These are phyloP conservation scores for Discoglossus pictus DNA, from an alignment of 2,797 vertebrate genomes.

Conservation along the genomic window DNA sequence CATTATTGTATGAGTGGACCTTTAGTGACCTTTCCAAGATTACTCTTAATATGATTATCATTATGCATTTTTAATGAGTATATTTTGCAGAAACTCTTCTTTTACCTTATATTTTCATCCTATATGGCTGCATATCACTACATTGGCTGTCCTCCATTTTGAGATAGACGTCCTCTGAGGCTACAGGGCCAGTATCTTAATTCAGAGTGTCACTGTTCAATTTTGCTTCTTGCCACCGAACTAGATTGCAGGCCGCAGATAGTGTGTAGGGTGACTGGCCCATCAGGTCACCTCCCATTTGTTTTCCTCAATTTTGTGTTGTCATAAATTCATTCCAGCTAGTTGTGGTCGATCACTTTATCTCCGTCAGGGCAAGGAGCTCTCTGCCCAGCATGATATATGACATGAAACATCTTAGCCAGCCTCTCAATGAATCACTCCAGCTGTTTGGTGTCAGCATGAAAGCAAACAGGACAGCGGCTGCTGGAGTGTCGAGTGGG, in stretches of 20 bases:
- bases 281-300: slow-evolving; percentile 81
- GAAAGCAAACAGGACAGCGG: slow-evolving; percentile 74
- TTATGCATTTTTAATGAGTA: too few species aligned
- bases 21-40: too few species aligned
- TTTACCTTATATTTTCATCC: too few species aligned
- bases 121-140: background rate
- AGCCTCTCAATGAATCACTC: slow-evolving; percentile 86
- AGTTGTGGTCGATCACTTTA: slow-evolving; percentile 81
- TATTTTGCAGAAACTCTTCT: too few species aligned
- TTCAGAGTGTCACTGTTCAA: slow-evolving; percentile 76
- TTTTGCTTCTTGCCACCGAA: slow-evolving; percentile 77
- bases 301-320: slow-evolving; percentile 85
- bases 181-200: slow-evolving; percentile 77
- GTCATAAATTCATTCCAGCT: slow-evolving; percentile 89
- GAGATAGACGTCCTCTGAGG: slow-evolving; percentile 58
- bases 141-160: slow-evolving; percentile 55
- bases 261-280: slow-evolving; percentile 76
- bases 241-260: slow-evolving; percentile 74
- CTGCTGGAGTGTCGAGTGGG: slow-evolving; percentile 73
- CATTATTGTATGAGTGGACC: too few species aligned
- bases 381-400: slow-evolving; percentile 75
- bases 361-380: slow-evolving; percentile 75
- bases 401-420: slow-evolving; percentile 81
- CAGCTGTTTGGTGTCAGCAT: slow-evolving; percentile 85
- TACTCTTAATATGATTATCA: too few species aligned